Evolutionary conservation across 2,797 vertebrate genomes (phyloP).

Genomic region (Siniperca obscura): DNA sequence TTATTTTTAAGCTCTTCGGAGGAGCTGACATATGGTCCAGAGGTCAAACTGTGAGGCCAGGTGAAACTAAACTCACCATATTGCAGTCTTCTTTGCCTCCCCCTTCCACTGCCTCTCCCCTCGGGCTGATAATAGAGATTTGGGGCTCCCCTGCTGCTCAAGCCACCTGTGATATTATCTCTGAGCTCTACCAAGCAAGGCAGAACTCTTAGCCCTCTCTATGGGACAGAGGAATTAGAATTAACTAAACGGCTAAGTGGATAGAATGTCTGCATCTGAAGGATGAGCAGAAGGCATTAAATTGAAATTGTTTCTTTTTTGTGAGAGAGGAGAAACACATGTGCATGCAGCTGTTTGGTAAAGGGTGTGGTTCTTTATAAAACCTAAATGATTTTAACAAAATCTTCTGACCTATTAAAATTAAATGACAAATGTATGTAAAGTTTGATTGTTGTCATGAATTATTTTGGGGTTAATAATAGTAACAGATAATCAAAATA

Average conservation of each 20-base stretch:
- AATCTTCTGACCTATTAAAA: neutral
- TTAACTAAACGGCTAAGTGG: conserved; percentile 73
- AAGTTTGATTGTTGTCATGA: neutral
- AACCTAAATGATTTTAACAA: neutral
- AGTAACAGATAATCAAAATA: no score
- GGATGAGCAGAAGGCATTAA: conserved; percentile 57
- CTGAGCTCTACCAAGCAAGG: conserved; percentile 73
- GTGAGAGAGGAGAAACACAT: conserved; percentile 29
- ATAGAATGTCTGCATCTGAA: conserved; percentile 53
- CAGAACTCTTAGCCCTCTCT: conserved; percentile 73
- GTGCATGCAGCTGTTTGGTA: neutral
- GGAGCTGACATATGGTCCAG: conserved; percentile 82
- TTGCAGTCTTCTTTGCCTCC: conserved; percentile 81
- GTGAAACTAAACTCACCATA: conserved; percentile 89
- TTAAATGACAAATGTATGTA: neutral
- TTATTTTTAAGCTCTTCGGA: conserved; percentile 87
- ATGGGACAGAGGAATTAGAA: conserved; percentile 72
- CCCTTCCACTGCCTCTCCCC: conserved; percentile 77
- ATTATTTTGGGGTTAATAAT: neutral
- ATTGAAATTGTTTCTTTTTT: conserved; percentile 31
- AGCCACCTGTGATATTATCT: conserved; percentile 88
- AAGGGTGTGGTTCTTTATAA: neutral
- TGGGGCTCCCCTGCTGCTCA: conserved; percentile 79
- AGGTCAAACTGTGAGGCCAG: conserved; percentile 89
- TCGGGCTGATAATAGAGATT: conserved; percentile 83